Conservation (phyloP, 2,797 vertebrate genomes). For the Anguilla marmorata region DNA sequence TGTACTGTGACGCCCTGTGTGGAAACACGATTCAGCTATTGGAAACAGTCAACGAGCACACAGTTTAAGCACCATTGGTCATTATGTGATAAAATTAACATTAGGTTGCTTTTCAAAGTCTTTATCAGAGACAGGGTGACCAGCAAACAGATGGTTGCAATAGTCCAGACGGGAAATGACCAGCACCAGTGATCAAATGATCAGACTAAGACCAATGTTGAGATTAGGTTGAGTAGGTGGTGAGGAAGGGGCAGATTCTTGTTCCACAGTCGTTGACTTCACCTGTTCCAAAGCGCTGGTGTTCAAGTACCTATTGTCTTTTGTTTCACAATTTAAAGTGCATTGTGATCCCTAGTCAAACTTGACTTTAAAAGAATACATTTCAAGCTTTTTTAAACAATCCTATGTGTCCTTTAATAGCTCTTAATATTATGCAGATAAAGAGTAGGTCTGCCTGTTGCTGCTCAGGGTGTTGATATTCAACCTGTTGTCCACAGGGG, state of each 20-base stretch:
- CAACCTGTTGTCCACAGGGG: conserved; percentile 21
- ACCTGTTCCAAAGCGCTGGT: neutral
- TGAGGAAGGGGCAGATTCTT: neutral
- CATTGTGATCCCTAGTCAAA: neutral
- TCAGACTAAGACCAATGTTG: neutral
- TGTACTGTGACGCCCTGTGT: neutral
- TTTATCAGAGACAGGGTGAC: neutral
- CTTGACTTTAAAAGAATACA: neutral
- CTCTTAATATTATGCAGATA: neutral
- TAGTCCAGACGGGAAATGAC: neutral
- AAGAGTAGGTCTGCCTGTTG: neutral
- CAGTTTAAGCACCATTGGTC: neutral
- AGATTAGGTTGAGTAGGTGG: neutral
- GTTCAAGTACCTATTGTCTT: neutral
- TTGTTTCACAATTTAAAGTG: neutral
- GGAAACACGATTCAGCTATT: neutral
- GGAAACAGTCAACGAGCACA: neutral
- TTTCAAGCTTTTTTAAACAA: neutral
- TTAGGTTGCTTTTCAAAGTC: neutral
- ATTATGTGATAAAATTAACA: neutral
- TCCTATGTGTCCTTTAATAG: neutral
- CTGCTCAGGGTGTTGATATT: neutral
- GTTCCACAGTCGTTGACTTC: neutral
- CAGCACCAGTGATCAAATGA: neutral
- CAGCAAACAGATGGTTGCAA: neutral